Evolutionary conservation across 2,113 vertebrate species (phyloP), one percentile per base, ranked within the genome.

Genomic region (human (Homo sapiens)): DNA sequence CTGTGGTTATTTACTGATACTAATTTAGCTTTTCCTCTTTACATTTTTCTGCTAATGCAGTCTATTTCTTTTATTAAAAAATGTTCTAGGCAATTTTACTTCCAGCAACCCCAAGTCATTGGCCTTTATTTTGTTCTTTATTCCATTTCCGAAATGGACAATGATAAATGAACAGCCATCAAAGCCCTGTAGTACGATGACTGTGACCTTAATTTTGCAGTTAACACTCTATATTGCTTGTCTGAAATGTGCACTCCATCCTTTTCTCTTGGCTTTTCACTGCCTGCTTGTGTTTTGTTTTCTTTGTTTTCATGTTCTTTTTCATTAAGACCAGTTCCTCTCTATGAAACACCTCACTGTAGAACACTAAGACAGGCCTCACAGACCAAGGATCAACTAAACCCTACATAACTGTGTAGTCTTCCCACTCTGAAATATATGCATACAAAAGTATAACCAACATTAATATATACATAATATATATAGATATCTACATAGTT

Each of bases 41-140:
- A n/a, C 1, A n/a, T 90, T 59, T 95, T 92, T 70, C 18, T 84
- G 7, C 38, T 94, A 66, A 70, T 92, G 18, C 48, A 93, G n/a
- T 94, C 45, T 87, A 25, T 95, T 89, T 80, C 92, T 82, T 86
- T 83, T 73, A 96, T 83, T 96, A 78, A 85, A 73, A 94, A 17
- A 78, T n/a, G 20, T 73, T 94, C 73, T 79, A 76, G 87, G 30
- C 78, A 79, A 48, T 97, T 97, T 94, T 80, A 80, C 30, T 90
- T 97, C 3, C 38, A 76, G 55, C 17, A 32, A 75, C 32, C 72
- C 73, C 20, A 89, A 76, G 22, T 68, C 43, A 35, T 35, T 45
- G 70, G 50, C 2, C 9, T 78, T 78, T 48, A 23, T 92, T 89
- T 75, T 92, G 17, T 90, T 76, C 68, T 81, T 94, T 52, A 83